Percentiles rank a stretch among this genome's conserved stretches.
Evolutionary conservation across 2,888 invertebrate species (phyloP).

Genomic region (Yponomeuta cagnagella): DNA sequence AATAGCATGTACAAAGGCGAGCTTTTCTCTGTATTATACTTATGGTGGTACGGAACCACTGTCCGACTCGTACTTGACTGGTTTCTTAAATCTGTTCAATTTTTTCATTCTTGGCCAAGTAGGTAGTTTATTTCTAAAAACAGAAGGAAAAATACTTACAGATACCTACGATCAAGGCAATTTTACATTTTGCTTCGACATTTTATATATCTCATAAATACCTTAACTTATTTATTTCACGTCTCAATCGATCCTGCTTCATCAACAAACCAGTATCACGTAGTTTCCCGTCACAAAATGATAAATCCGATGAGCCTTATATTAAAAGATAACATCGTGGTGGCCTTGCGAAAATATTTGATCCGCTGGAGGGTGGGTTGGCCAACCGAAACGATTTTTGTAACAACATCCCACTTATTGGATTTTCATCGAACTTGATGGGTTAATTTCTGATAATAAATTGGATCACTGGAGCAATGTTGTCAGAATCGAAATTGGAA

Average conservation of each 20-base stretch:
- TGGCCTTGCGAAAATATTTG: conserved; percentile 53
- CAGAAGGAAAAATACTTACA: too few relatives aligned
- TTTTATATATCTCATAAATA: too few relatives aligned
- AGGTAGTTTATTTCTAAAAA: too few relatives aligned
- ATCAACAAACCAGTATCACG: conserved; percentile 7
- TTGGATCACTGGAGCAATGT: background rate
- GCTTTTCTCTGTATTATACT: too few relatives aligned
- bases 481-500: background rate
- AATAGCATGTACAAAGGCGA: too few relatives aligned
- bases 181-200: too few relatives aligned
- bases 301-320: conserved; percentile 25
- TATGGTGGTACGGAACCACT: background rate
- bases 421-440: conserved; percentile 1
- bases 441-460: conserved; percentile 2
- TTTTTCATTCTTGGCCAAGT: too few relatives aligned
- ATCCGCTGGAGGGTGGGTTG: conserved; percentile 32
- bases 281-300: conserved; percentile 19
- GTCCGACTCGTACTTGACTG: too few relatives aligned
- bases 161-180: too few relatives aligned
- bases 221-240: background rate
- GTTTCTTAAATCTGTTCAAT: too few relatives aligned
- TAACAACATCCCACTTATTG: background rate
- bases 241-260: background rate
- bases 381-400: background rate
- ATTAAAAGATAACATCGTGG: conserved; percentile 59